Conservation (phyloP, 2,113 vertebrate genomes). For the Megaptera novaeangliae region DNA sequence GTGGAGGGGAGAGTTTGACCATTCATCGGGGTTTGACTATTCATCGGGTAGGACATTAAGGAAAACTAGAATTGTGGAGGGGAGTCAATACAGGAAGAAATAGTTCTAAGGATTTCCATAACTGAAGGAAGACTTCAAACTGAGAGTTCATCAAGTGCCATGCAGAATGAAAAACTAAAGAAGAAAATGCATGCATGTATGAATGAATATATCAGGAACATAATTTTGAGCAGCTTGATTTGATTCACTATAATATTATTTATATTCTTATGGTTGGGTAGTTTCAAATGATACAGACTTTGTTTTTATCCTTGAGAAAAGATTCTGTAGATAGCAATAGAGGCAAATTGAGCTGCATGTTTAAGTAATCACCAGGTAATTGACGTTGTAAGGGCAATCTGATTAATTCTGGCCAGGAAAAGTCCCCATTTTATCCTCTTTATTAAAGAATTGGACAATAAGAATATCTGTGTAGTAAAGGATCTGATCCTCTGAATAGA, state of each 20-base stretch:
- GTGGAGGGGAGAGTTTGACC: not conserved
- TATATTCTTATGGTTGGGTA: not conserved
- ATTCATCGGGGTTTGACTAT: not conserved
- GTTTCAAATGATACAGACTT: constrained; percentile 2
- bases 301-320: not conserved
- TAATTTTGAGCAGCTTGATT: not conserved
- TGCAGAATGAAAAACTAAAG: not conserved
- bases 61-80: not conserved
- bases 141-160: not conserved
- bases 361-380: not conserved
- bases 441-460: not conserved
- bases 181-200: not conserved
- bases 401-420: not conserved
- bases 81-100: not conserved
- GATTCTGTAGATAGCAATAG: not conserved
- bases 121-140: not conserved
- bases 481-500: not conserved
- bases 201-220: not conserved
- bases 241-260: not conserved
- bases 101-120: not conserved
- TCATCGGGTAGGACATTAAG: not conserved
- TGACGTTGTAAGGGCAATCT: not conserved
- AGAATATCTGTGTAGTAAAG: not conserved
- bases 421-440: not conserved
- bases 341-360: not conserved